Base-by-base conservation (phyloP, 2,113 vertebrate species). In the Rhagologus leucostigma region DNA sequence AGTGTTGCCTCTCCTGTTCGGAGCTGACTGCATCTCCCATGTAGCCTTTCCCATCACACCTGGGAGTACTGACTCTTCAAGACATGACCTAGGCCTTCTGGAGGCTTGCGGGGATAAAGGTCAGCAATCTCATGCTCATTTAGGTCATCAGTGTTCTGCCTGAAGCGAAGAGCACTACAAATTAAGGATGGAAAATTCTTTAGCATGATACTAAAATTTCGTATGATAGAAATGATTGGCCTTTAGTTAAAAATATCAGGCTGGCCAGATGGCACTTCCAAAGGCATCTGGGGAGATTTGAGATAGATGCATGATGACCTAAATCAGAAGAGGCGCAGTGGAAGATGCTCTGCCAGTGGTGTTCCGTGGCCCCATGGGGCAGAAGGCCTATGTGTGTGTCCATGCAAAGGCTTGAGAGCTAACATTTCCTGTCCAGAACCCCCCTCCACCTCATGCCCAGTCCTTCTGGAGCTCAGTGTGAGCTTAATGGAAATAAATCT, bases 211-310 rank as follows among this genome's bases (percentile, higher is more conserved):
- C 15, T 56, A 60, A 35, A 47, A 71, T 68, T 7, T 50, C 33
- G 56, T 75, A 9, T 10, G 6, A 57, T 35, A 68, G 24, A 64
- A 94, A 87, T 71, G 11, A 47, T 71, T 60, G 14, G 18, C 13
- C 62, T 95, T 60, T 32, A 9, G 15, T 79, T 85, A 94, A 94
- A 89, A 94, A 82, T 82, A 76, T 13, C 47, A 49, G 17, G 13
- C 19, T 78, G 44, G 29, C 23, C 35, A 89, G 73, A 78, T 56
- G 52, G 47, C 47, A 29, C 13, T 64, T 79, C 33, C 18, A 55
- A 52, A 87, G 29, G 33, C 62, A 41, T 64, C 41, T 87, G 49
- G 41, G 70, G 15, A 56, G 11, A 60, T 64, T n/a, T 52, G 52
- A 49, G 30, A 17, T 11, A 11, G 13, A 11, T 18, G 7, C 1